Evolutionary conservation across 2,888 invertebrate species (phyloP).

Genomic region (Latrodectus elegans): DNA sequence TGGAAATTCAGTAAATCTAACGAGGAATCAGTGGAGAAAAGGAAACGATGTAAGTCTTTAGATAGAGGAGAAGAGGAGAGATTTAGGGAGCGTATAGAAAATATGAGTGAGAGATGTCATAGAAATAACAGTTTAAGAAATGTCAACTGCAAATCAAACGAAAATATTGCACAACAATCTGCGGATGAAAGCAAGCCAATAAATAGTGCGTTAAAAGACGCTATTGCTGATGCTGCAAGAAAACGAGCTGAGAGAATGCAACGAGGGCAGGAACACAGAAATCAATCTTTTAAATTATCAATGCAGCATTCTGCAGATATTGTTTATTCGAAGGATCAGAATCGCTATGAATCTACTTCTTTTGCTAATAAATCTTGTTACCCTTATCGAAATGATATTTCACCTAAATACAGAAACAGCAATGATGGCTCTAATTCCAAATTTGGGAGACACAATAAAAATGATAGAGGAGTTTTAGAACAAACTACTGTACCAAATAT

Average conservation of each 20-base stretch:
- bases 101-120: slow-evolving; percentile 22
- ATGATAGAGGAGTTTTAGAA: slow-evolving; percentile 8
- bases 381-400: background rate
- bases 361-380: background rate
- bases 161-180: background rate
- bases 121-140: slow-evolving; percentile 54
- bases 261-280: slow-evolving; percentile 26
- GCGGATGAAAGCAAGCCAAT: background rate
- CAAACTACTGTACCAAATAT: slow-evolving; percentile 16
- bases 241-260: slow-evolving; percentile 45
- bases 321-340: background rate
- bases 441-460: slow-evolving; percentile 1
- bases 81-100: slow-evolving; percentile 7
- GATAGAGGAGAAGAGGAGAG: slow-evolving; percentile 49
- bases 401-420: slow-evolving; percentile 7
- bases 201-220: slow-evolving; percentile 42
- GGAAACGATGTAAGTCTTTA: slow-evolving; percentile 52
- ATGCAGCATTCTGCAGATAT: slow-evolving; percentile 34
- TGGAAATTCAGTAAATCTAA: slow-evolving; percentile 44
- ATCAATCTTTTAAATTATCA: slow-evolving; percentile 49
- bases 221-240: slow-evolving; percentile 46
- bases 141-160: background rate
- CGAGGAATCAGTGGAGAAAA: slow-evolving; percentile 24
- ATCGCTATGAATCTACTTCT: background rate
- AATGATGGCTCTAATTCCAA: slow-evolving; percentile 5